Base-by-base conservation (phyloP, 2,797 vertebrate genomes). In the Danio aesculapii region DNA sequence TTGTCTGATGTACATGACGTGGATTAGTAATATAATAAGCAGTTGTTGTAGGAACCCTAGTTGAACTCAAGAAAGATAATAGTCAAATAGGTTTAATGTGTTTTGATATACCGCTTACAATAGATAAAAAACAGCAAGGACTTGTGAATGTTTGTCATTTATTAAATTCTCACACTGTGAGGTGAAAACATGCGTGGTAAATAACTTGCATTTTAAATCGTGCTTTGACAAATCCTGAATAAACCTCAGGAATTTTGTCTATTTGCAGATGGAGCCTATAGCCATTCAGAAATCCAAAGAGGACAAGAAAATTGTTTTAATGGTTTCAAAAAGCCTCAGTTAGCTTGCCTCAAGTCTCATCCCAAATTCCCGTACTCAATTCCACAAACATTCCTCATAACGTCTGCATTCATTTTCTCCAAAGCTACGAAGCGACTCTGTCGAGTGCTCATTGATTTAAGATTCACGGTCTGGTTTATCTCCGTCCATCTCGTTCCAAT, bases 381-480 rank as follows among this genome's bases (percentile, higher is more conserved):
- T 80, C 58, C 77, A 30, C 57, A 61, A 71, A 44, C 47, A 63
- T 70, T 71, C 30, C 39, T 79, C 68, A 71, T 64, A 78, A 70
- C 46, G 19, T 39, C 59, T 72, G 49, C 14, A 46, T 80, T 72
- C 41, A 39, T 71, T 79, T 71, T 79, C 58, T 62, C 13, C n/a
- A 79, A 79, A 64, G 47, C 67, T 53, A 63, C 0, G 6, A 55
- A 64, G 7, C 43, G 49, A 71, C 59, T 63, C 10, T 13, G 50
- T 5, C 7, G 68, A 46, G 68, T 9, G 77, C 68, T 80, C 77
- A 53, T 21, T 79, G 68, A 64, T 72, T 72, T 72, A 71, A 72
- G 58, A 79, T 72, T 79, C 68, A 72, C 46, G 9, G 77, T 79
- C 77, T 63, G 68, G 58, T 58, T 63, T 79, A 63, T 79, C 57